Conservation (phyloP, 2,113 vertebrate species). For the Nestor notabilis region DNA sequence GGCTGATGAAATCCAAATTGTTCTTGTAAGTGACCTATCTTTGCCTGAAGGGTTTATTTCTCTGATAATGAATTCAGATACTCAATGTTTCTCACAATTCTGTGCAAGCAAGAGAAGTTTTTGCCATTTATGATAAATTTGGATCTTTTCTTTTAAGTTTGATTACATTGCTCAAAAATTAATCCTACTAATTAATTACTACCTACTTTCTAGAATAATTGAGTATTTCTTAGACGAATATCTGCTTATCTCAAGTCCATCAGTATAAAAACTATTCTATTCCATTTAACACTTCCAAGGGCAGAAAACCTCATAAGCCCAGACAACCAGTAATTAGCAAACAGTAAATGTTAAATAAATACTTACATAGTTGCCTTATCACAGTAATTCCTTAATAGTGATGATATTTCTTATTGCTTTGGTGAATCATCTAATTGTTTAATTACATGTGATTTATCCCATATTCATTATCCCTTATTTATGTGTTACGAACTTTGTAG, state of each 20-base stretch:
- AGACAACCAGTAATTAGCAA: neutral
- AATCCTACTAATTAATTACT: slow-evolving; percentile 57
- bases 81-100: neutral
- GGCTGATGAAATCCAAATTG: slow-evolving; percentile 68
- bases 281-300: neutral
- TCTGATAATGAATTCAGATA: slow-evolving; percentile 40
- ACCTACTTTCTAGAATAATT: slow-evolving; percentile 36
- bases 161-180: slow-evolving; percentile 51
- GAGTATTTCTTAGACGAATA: slow-evolving; percentile 20
- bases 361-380: neutral
- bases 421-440: neutral
- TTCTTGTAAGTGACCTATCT: slow-evolving; percentile 51
- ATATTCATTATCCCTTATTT: neutral
- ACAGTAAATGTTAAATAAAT: neutral
- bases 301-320: neutral
- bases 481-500: neutral
- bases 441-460: neutral
- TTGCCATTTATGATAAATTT: neutral
- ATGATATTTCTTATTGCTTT: neutral
- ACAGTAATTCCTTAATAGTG: neutral
- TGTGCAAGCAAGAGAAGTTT: neutral
- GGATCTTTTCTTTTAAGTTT: neutral
- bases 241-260: neutral
- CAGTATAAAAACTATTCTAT: neutral
- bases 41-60: slow-evolving; percentile 58